A percentile compares a stretch with the other conserved stretches of the same genome.
Evolutionary conservation across 2,797 vertebrate species (phyloP).

Genomic region (Macroramphosus scolopax): DNA sequence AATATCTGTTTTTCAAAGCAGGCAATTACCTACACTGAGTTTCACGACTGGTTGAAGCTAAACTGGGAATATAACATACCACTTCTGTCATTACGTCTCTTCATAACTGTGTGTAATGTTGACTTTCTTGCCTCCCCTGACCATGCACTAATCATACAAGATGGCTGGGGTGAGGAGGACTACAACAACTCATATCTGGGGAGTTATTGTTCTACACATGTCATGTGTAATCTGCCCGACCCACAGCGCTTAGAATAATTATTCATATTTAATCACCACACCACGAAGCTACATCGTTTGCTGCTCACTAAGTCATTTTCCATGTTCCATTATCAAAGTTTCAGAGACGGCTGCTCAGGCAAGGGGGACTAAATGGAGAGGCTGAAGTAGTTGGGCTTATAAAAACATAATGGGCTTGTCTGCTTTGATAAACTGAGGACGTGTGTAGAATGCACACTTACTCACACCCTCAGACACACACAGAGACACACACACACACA

Average conservation of each 20-base stretch:
- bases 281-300: slow-evolving; percentile 68
- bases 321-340: slow-evolving; percentile 86
- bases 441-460: slow-evolving; percentile 65
- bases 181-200: slow-evolving; percentile 65
- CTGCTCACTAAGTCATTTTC: slow-evolving; percentile 81
- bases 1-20: slow-evolving; percentile 53
- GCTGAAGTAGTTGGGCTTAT: slow-evolving; percentile 84
- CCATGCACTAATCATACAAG: slow-evolving; percentile 46
- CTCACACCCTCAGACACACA: slow-evolving; percentile 46
- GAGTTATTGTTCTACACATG: slow-evolving; percentile 82
- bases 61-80: slow-evolving; percentile 25
- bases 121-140: slow-evolving; percentile 32
- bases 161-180: slow-evolving; percentile 38
- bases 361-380: slow-evolving; percentile 78
- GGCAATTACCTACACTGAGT: slow-evolving; percentile 43
- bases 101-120: slow-evolving; percentile 29
- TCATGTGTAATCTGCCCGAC: slow-evolving; percentile 79
- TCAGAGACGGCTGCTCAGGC: slow-evolving; percentile 73
- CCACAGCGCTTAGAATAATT: slow-evolving; percentile 78
- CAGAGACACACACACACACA: slow-evolving; percentile 16
- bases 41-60: slow-evolving; percentile 40
- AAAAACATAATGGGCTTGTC: slow-evolving; percentile 84
- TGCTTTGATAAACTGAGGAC: slow-evolving; percentile 78
- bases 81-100: slow-evolving; percentile 28
- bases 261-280: slow-evolving; percentile 83